Conservation (phyloP, 2,888 invertebrate genomes). For the Apodemia hepburni region DNA sequence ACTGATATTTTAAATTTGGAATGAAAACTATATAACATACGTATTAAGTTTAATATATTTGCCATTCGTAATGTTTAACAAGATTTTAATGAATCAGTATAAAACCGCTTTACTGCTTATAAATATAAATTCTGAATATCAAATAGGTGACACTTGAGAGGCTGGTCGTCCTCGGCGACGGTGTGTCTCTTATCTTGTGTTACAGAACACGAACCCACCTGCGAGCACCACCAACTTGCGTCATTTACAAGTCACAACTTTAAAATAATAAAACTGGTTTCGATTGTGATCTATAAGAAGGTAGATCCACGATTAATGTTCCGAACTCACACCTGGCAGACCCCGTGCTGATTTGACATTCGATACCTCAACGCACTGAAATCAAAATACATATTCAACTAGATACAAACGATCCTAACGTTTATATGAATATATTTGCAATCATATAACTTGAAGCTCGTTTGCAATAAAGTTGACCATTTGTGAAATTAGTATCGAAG, state of each 20-base stretch:
- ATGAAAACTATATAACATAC: neutral
- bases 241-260: slow-evolving; percentile 71
- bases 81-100: slow-evolving; percentile 2
- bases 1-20: neutral
- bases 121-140: slow-evolving; percentile 25
- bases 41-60: neutral
- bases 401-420: slow-evolving; percentile 15
- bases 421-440: slow-evolving; percentile 13
- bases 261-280: slow-evolving; percentile 78
- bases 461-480: neutral
- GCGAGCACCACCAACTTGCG: slow-evolving; percentile 67
- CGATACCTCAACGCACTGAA: slow-evolving; percentile 33
- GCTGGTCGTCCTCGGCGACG: slow-evolving; percentile 38
- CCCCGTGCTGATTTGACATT: slow-evolving; percentile 59
- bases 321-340: slow-evolving; percentile 65
- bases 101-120: neutral
- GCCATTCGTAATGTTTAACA: neutral
- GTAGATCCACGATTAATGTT: slow-evolving; percentile 70
- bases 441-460: neutral
- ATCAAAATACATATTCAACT: slow-evolving; percentile 21
- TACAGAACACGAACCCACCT: slow-evolving; percentile 66
- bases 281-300: slow-evolving; percentile 76
- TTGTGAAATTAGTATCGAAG: neutral
- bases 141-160: slow-evolving; percentile 27
- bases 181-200: slow-evolving; percentile 45